phyloP scores from a whole-genome alignment of 2,888 invertebrate genomes.

The Apotomis turbidana region DNA sequence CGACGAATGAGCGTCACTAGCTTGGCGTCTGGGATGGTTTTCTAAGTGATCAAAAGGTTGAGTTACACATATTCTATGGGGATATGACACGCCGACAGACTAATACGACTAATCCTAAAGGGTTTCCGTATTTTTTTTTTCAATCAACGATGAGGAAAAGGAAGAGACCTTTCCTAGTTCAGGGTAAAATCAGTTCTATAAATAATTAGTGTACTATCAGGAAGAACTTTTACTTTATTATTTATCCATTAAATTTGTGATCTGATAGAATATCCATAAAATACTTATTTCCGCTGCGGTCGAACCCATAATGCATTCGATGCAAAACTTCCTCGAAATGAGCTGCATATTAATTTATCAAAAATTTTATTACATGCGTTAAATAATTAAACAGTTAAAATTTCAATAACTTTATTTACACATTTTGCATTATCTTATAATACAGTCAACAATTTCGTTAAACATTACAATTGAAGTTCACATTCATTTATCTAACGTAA shows the following conservation, averaged over 20 bases:
- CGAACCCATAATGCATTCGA: slow-evolving; percentile 72
- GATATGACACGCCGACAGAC: too few relatives aligned
- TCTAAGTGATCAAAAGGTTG: too few relatives aligned
- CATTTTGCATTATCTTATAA: slow-evolving; percentile 80
- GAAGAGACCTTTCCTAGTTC: too few relatives aligned
- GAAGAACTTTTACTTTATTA: not conserved
- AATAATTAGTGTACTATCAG: too few relatives aligned
- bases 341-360: slow-evolving; percentile 44
- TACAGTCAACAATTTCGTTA: slow-evolving; percentile 81
- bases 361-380: slow-evolving; percentile 28
- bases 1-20: too few relatives aligned
- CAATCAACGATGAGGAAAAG: too few relatives aligned
- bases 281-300: slow-evolving; percentile 64
- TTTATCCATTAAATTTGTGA: slow-evolving; percentile 14
- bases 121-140: too few relatives aligned
- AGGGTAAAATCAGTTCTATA: too few relatives aligned
- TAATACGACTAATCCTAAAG: too few relatives aligned
- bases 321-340: slow-evolving; percentile 66
- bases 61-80: too few relatives aligned
- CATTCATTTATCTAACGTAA: slow-evolving; percentile 80
- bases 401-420: slow-evolving; percentile 83
- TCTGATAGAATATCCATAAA: slow-evolving; percentile 11
- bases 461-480: slow-evolving; percentile 77
- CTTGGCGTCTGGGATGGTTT: too few relatives aligned
- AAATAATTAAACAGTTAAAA: slow-evolving; percentile 60